phyloP scores from a whole-genome alignment of 2,113 vertebrate genomes.

The Sialia sialis region DNA sequence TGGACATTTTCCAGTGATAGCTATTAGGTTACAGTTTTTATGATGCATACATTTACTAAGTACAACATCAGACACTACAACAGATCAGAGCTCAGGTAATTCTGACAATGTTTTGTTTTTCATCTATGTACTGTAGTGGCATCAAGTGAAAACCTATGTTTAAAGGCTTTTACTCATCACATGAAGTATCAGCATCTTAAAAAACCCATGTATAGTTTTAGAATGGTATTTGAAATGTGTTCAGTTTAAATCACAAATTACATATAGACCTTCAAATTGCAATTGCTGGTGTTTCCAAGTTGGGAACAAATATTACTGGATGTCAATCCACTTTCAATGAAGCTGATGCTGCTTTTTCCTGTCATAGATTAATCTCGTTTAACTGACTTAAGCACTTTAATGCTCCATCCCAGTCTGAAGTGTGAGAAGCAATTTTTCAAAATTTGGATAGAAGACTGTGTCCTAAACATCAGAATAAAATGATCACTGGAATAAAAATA shows the following conservation, averaged over 20 bases:
- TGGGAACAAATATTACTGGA: constrained; percentile 9
- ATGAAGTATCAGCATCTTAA: constrained; percentile 55
- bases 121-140: constrained; percentile 50
- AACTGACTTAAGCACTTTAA: not conserved
- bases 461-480: constrained; percentile 28
- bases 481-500: constrained; percentile 54
- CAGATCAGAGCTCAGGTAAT: constrained; percentile 64
- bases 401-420: not conserved
- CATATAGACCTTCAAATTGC: constrained; percentile 40
- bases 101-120: constrained; percentile 67
- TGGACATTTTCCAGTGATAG: constrained; percentile 83
- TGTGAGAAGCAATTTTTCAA: not conserved
- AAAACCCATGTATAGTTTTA: constrained; percentile 1
- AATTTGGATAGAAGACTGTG: not conserved
- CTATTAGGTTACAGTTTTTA: constrained; percentile 83
- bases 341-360: not conserved
- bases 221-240: not conserved
- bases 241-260: constrained; percentile 45
- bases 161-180: constrained; percentile 56
- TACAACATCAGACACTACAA: constrained; percentile 86
- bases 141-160: constrained; percentile 60
- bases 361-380: not conserved
- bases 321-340: not conserved
- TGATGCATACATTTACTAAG: constrained; percentile 85
- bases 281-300: constrained; percentile 56